phyloP scores from a whole-genome alignment of 1,140 invertebrate genomes.

The Nasonia vitripennis region DNA sequence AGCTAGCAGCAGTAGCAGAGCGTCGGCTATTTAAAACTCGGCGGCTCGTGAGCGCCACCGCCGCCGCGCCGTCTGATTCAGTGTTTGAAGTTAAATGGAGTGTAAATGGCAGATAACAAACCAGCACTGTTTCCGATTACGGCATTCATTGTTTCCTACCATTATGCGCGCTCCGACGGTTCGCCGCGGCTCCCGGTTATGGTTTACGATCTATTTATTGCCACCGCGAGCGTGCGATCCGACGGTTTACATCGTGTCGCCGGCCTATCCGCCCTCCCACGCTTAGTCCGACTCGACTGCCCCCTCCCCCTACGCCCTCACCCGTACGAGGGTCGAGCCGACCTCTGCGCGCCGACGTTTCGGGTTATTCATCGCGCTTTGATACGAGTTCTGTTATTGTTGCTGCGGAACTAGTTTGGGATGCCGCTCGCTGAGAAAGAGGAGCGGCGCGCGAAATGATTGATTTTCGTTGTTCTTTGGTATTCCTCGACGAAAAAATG shows the following conservation, averaged over 20 bases:
- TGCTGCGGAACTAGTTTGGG: neutral
- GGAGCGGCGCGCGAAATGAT: too few species aligned
- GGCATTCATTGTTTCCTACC: slow-evolving; percentile 76
- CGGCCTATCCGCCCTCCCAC: slow-evolving; percentile 19
- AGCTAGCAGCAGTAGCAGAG: too few species aligned
- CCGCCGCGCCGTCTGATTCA: slow-evolving; percentile 69
- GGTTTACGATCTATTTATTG: slow-evolving; percentile 76
- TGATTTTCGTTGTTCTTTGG: too few species aligned
- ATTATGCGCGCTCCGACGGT: slow-evolving; percentile 75
- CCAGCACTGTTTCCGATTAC: slow-evolving; percentile 76
- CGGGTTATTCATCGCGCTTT: neutral
- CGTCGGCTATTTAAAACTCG: slow-evolving; percentile 71
- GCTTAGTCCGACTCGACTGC: neutral
- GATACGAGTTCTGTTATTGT: neutral
- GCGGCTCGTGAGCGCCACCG: slow-evolving; percentile 52
- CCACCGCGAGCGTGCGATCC: slow-evolving; percentile 53
- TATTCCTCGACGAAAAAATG: too few species aligned
- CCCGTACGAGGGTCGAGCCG: neutral
- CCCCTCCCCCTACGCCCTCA: neutral
- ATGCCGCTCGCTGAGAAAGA: neutral
- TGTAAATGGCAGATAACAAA: slow-evolving; percentile 77
- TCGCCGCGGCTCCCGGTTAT: slow-evolving; percentile 61
- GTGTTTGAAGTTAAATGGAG: slow-evolving; percentile 76
- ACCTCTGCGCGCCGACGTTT: neutral
- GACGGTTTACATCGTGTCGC: slow-evolving; percentile 27